Percentiles rank a stretch among this genome's conserved stretches.
phyloP scores from a whole-genome alignment of 2,888 invertebrate genomes.

The Drosophila prostipennis region DNA sequence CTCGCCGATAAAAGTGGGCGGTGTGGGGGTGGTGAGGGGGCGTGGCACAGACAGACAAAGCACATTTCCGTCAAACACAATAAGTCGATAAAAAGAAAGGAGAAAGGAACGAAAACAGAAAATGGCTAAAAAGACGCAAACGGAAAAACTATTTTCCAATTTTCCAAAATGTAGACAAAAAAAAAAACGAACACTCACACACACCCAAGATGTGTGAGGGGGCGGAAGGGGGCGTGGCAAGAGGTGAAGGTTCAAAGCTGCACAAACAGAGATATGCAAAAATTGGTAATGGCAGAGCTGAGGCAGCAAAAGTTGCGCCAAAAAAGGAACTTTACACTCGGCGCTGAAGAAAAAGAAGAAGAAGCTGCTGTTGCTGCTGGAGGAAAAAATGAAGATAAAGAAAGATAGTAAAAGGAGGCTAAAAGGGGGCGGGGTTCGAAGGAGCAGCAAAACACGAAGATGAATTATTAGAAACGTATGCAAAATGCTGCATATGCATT shows the following conservation, averaged over 20 bases:
- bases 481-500: constrained; percentile 73
- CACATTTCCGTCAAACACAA: constrained; percentile 65
- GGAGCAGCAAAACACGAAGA: constrained; percentile 54
- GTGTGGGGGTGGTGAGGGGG: not conserved
- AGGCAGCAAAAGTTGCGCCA: constrained; percentile 69
- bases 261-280: constrained; percentile 66
- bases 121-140: constrained; percentile 36
- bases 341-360: constrained; percentile 8
- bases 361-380: constrained; percentile 9
- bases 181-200: constrained; percentile 11
- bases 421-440: constrained; percentile 9
- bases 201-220: constrained; percentile 24
- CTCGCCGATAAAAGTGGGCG: constrained; percentile 15
- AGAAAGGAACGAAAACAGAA: constrained; percentile 39
- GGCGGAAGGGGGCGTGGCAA: not conserved
- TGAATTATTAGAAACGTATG: constrained; percentile 73
- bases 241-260: constrained; percentile 52
- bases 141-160: constrained; percentile 71
- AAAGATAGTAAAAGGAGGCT: constrained; percentile 13
- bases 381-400: constrained; percentile 16
- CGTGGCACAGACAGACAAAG: constrained; percentile 53
- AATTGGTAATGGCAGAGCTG: constrained; percentile 68
- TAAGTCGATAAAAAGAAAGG: constrained; percentile 62
- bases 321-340: constrained; percentile 35
- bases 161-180: constrained; percentile 53